Evolutionary conservation across 2,113 vertebrate genomes (phyloP).

Genomic region (Chascanopsetta lugubris): DNA sequence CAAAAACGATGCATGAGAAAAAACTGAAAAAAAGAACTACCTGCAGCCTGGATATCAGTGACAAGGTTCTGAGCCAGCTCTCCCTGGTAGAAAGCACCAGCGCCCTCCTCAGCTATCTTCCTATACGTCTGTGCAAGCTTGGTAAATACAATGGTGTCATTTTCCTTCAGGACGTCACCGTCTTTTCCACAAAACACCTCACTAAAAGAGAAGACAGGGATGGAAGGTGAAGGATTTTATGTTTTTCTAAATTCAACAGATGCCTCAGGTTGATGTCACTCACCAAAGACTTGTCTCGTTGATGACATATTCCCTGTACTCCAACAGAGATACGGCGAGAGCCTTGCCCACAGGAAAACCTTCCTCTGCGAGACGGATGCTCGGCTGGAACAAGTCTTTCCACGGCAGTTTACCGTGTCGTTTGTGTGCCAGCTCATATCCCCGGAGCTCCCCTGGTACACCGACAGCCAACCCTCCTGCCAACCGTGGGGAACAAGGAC

Average conservation of each 20-base stretch:
- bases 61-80: constrained; percentile 87
- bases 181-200: constrained; percentile 88
- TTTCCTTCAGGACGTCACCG: constrained; percentile 84
- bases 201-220: constrained; percentile 72
- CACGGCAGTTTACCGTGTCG: constrained; percentile 91
- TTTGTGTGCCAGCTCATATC: constrained; percentile 88
- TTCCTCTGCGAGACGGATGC: constrained; percentile 86
- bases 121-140: constrained; percentile 86
- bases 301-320: constrained; percentile 58
- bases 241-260: neutral
- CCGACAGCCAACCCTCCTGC: constrained; percentile 91
- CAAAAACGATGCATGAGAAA: neutral
- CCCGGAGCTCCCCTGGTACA: constrained; percentile 93
- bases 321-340: constrained; percentile 82
- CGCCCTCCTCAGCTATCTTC: constrained; percentile 85
- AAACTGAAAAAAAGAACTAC: no score
- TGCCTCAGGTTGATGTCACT: neutral
- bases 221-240: neutral
- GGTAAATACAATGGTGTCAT: constrained; percentile 82
- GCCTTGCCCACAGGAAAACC: constrained; percentile 89
- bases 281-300: constrained; percentile 83
- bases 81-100: constrained; percentile 88
- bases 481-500: constrained; percentile 12
- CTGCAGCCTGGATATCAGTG: constrained; percentile 83
- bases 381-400: constrained; percentile 90